Conservation (phyloP, 1,140 invertebrate genomes). For the Drosophila sechellia region DNA sequence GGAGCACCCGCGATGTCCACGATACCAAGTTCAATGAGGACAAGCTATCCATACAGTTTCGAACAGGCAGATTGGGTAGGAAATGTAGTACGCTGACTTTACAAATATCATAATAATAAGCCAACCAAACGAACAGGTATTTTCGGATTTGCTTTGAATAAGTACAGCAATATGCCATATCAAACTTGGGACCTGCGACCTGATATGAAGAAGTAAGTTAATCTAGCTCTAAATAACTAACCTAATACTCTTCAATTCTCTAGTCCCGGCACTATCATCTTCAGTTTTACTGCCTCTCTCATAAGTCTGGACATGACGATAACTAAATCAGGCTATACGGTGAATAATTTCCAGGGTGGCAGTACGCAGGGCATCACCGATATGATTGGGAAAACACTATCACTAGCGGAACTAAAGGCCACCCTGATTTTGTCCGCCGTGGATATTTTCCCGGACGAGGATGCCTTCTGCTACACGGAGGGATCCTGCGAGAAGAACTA, state of each 20-base stretch:
- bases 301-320: conserved; percentile 89
- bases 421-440: conserved; percentile 87
- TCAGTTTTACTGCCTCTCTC: conserved; percentile 89
- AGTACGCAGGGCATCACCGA: conserved; percentile 70
- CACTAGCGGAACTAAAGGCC: conserved; percentile 70
- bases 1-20: conserved; percentile 91
- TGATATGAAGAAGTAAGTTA: conserved; percentile 85
- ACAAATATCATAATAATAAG: no score
- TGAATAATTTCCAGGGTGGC: conserved; percentile 81
- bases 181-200: conserved; percentile 94
- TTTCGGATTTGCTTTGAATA: conserved; percentile 90
- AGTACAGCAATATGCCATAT: conserved; percentile 92
- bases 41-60: conserved; percentile 90
- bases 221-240: not conserved
- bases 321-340: conserved; percentile 85
- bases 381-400: conserved; percentile 77
- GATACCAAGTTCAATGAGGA: conserved; percentile 94
- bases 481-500: conserved; percentile 89
- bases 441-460: conserved; percentile 95
- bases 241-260: not conserved
- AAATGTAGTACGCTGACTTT: no score
- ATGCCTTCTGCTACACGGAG: conserved; percentile 93
- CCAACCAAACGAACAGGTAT: conserved; percentile 76
- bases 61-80: conserved; percentile 89
- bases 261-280: conserved; percentile 85